Evolutionary conservation across 2,888 invertebrate genomes (phyloP), one percentile per base, ranked within the genome.

Genomic region (Microplitis manilae): DNA sequence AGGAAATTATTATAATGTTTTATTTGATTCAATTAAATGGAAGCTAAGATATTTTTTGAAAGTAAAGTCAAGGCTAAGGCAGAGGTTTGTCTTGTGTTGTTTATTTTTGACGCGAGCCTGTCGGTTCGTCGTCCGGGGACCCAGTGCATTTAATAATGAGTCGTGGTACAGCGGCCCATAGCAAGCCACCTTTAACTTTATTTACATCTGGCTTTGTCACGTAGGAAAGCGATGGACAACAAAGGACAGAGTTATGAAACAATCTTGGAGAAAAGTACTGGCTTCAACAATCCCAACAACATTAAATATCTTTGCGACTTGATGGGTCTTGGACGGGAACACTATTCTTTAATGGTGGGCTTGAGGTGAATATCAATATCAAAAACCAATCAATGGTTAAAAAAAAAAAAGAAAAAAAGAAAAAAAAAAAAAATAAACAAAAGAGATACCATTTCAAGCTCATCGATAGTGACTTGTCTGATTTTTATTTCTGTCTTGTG

Each of bases 221-320:
- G 85, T 92, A 95, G 95, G 92, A 94, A 94, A 92, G 94, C 94
- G 82, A 92, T 94, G 92, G 95, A 95, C 91, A 94, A 94, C 93
- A 94, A 94, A 90, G 94, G 94, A 87, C 94, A 94, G 90, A 93
- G 92, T 88, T 96, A 94, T 92, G 95, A 96, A 91, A 94, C 94
- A 85, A 94, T 96, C 89, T 92, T 97, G 91, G 94, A 94, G 92
- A 94, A 94, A 92, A 95, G 95, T 88, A 93, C 95, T 86, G 96
- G 95, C 89, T 96, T 96, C 93, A 94, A 94, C 93, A 97, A 97
- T 92, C 96, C 96, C 82, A 96, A 95, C 93, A 95, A 94, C 93
- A 94, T 95, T 90, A 94, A 95, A 90, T 94, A 94, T 91, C 93
- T 97, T 84, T 94, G 94, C 85, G 93, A 94, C 90, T 92, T 93